phyloP scores from a whole-genome alignment of 23 tunicate genomes.

The Halocynthia aurantium region DNA sequence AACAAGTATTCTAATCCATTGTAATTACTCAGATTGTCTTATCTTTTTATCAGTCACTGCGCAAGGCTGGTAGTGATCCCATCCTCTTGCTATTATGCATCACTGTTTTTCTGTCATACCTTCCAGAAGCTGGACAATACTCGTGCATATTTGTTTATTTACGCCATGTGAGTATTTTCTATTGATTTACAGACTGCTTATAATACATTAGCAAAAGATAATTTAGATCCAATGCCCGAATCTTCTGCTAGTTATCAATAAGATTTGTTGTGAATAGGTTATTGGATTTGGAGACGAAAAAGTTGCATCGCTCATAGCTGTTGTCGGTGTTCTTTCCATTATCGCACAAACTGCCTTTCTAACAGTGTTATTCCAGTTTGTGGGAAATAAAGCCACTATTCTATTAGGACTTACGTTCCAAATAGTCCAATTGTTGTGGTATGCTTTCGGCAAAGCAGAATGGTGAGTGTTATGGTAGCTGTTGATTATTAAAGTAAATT shows the following conservation, averaged over 20 bases:
- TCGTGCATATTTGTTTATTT: slow-evolving; percentile 87
- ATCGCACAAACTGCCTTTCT: slow-evolving; percentile 88
- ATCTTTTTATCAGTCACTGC: slow-evolving; percentile 55
- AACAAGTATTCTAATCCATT: not conserved
- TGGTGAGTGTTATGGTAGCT: slow-evolving; percentile 32
- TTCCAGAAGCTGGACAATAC: slow-evolving; percentile 98
- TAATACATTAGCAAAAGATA: not conserved
- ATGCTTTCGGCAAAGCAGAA: slow-evolving; percentile 76
- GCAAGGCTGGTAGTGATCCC: slow-evolving; percentile 58
- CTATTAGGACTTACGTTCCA: slow-evolving; percentile 75
- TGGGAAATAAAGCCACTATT: slow-evolving; percentile 68
- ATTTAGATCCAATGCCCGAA: not conserved
- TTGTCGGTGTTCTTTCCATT: slow-evolving; percentile 86
- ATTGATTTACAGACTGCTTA: not conserved
- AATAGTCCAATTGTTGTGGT: slow-evolving; percentile 72
- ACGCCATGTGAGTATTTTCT: slow-evolving; percentile 44
- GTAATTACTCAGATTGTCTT: not conserved
- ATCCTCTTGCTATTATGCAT: slow-evolving; percentile 63
- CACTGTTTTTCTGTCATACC: slow-evolving; percentile 89
- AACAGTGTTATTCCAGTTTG: slow-evolving; percentile 52
- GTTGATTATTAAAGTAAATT: too few relatives aligned
- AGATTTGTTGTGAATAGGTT: slow-evolving; percentile 32
- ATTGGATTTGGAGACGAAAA: slow-evolving; percentile 94
- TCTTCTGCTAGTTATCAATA: not conserved
- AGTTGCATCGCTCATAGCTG: slow-evolving; percentile 83